Conservation (phyloP, 2,888 invertebrate genomes). For the Ectemnius cavifrons region DNA sequence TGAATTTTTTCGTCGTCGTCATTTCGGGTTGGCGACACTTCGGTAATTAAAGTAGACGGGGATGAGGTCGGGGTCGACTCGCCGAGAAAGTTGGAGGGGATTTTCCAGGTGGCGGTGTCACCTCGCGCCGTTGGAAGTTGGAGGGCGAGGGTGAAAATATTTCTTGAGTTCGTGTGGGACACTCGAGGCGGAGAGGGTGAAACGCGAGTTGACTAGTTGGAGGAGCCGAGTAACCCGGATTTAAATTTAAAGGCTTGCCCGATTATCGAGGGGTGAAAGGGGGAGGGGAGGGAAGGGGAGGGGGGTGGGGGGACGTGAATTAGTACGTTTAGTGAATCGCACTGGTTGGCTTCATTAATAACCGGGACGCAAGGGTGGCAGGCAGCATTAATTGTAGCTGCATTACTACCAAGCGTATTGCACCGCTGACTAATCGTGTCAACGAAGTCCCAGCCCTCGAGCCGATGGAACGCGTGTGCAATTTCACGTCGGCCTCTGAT, state of each 20-base stretch:
- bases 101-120: too few relatives aligned
- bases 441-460: conserved; percentile 43
- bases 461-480: conserved; percentile 55
- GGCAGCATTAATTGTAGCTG: conserved; percentile 54
- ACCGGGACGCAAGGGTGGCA: conserved; percentile 21
- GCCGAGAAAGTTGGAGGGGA: too few relatives aligned
- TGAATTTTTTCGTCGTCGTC: background rate
- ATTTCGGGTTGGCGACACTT: background rate
- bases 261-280: too few relatives aligned
- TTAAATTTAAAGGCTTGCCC: too few relatives aligned
- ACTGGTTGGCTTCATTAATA: conserved; percentile 38
- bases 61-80: background rate
- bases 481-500: conserved; percentile 59
- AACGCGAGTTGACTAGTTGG: too few relatives aligned
- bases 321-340: conserved; percentile 31
- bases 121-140: conserved; percentile 2
- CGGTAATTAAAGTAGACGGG: too few relatives aligned
- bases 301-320: background rate
- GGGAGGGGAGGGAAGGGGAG: background rate
- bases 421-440: conserved; percentile 49
- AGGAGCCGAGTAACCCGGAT: too few relatives aligned
- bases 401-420: conserved; percentile 56
- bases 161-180: too few relatives aligned
- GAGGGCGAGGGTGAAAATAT: too few relatives aligned
- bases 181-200: too few relatives aligned